These are phyloP conservation scores for Leguminivora glycinivorella DNA, from an alignment of 1,140 invertebrate species.

Conservation along the genomic window DNA sequence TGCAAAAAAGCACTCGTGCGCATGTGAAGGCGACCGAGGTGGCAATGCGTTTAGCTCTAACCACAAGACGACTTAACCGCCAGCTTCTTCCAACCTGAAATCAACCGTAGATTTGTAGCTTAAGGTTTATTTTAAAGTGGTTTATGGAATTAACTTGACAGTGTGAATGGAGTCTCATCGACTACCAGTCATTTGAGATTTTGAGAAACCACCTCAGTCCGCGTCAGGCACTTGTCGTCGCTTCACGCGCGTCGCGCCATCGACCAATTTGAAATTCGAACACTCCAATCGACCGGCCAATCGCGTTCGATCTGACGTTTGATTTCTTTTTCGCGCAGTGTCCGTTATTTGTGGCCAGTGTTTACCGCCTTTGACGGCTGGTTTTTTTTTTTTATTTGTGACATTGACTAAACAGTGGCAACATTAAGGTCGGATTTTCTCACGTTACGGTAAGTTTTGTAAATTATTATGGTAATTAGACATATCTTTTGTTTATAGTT, in stretches of 20 bases:
- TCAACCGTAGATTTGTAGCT: neutral
- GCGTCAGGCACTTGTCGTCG: conserved; percentile 55
- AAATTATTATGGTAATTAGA: conserved; percentile 42
- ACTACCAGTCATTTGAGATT: conserved; percentile 60
- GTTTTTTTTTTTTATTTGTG: conserved; percentile 43
- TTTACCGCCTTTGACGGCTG: conserved; percentile 55
- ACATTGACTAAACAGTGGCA: conserved; percentile 37
- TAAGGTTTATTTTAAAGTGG: conserved; percentile 40
- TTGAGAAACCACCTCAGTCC: conserved; percentile 68
- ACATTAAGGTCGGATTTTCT: conserved; percentile 60
- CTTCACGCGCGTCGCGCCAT: conserved; percentile 52
- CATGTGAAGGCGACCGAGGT: conserved; percentile 74
- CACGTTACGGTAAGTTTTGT: conserved; percentile 59
- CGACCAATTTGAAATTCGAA: conserved; percentile 64
- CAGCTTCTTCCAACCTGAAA: conserved; percentile 31
- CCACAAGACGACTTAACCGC: conserved; percentile 42
- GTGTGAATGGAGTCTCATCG: conserved; percentile 64
- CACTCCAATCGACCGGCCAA: conserved; percentile 57
- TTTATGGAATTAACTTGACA: conserved; percentile 45
- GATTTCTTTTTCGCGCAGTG: conserved; percentile 59
- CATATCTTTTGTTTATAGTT: conserved; percentile 34
- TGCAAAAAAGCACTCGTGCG: conserved; percentile 72
- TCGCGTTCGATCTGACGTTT: conserved; percentile 54
- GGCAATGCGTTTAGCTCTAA: conserved; percentile 44
- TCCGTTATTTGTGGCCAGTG: conserved; percentile 66